Evolutionary conservation across 2,888 invertebrate species (phyloP), one percentile per base, ranked within the genome.

Genomic region (Mermis nigrescens): DNA sequence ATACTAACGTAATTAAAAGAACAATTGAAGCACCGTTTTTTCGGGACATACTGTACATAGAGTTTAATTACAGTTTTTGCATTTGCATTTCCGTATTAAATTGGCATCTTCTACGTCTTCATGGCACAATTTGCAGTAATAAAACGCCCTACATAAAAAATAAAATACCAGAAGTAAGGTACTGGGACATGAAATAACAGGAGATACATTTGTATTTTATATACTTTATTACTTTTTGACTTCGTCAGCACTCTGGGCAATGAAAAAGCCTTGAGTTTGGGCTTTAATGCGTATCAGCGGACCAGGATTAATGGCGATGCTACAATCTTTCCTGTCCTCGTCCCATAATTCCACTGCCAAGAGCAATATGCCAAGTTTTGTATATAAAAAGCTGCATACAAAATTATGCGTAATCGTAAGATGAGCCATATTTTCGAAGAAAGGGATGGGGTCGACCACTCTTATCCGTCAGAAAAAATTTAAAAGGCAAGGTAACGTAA

Each of bases 41-140:
- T 45, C 15, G 22, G 12, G 45, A 22, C 45, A 19, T 19, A 19
- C 45, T n/a, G n/a, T n/a, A n/a, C n/a, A 61, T 66, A n/a, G n/a
- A n/a, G n/a, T n/a, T n/a, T n/a, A 90, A 94, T 92, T 85, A 98
- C 98, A 89, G 82, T 95, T 94, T 85, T 95, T 92, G 82, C 98
- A 99, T 80, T 95, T 92, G 84, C 98, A 99, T 77, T 98, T 98
- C 81, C 98, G 98, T 77, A 98, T 98, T 67, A 94, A 81, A 59
- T 94, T 89, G 77, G 94, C 92, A 77, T 98, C 98, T 76, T 86
- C 87, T 74, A 94, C 89, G 74, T 94, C 92, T 69, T 91, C 91
- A 77, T 99, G 98, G 75, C 98, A 99, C 67, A 89, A 88, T 77
- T 94, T 95, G 80, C 98, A 98, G 79, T 92, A 99, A 79, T 86